Percentiles rank a stretch among this genome's conserved stretches.
Evolutionary conservation across 2,113 vertebrate genomes (phyloP).

Genomic region (Anas platyrhynchos): DNA sequence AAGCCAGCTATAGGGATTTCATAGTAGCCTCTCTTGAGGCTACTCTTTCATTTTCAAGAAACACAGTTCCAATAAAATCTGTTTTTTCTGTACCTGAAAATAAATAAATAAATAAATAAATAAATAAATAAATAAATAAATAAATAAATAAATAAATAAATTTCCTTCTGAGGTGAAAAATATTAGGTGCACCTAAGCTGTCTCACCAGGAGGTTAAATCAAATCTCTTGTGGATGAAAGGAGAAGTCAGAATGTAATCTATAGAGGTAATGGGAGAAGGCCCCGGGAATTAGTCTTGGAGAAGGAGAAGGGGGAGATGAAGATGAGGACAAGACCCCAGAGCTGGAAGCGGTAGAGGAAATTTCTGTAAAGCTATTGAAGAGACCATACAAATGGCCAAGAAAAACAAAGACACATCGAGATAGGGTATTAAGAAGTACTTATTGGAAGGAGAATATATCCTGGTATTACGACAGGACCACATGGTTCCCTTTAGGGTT

Average conservation of each 20-base stretch:
- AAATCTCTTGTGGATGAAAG: background rate
- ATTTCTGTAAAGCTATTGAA: background rate
- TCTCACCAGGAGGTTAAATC: background rate
- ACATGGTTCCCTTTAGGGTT: background rate
- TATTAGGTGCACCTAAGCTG: background rate
- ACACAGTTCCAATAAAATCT: background rate
- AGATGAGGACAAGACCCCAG: background rate
- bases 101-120: no score
- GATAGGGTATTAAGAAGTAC: background rate
- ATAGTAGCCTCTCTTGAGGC: background rate
- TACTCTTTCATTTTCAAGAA: background rate
- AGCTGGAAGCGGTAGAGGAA: background rate
- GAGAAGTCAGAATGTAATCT: background rate
- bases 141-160: background rate
- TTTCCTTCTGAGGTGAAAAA: background rate
- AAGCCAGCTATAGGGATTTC: background rate
- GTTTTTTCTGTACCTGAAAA: background rate
- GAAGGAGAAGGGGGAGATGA: background rate
- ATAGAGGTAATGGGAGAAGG: background rate
- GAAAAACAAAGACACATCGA: background rate
- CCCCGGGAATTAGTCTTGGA: background rate
- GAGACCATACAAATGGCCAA: background rate
- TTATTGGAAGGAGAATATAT: background rate
- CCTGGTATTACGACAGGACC: background rate
- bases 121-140: background rate